Base-by-base conservation (phyloP, 2,888 invertebrate genomes). In the Epirrhoe alternata region DNA sequence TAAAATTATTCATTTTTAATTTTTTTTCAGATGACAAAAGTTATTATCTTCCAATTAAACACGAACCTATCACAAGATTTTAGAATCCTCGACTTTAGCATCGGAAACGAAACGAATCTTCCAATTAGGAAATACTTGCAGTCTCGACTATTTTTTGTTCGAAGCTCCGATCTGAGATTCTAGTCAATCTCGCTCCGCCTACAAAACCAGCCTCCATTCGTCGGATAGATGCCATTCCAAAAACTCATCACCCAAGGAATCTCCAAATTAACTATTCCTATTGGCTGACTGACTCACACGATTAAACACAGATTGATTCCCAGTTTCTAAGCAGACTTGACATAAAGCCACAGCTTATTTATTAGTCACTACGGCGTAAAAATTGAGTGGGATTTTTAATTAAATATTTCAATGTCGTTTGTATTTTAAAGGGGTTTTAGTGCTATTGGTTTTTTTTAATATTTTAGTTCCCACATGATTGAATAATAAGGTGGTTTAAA, bases 241-340 rank as follows among this genome's bases (percentile, higher is more conserved):
- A 68, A 70, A 72, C 71, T 75, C 75, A 72, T 74, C 71, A 66
- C 66, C 66, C 50, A 51, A 62, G 77, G 79, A 81, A 84, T 85
- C 68, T 77, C 16, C 65, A 68, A 71, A 75, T 72, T 72, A 80
- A 71, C 79, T 78, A 76, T 77, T 77, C 73, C 77, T 74, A 83
- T 85, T 84, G 84, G 84, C 64, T 66, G 71, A 45, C 61, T 73
- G 62, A 67, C 17, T 59, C 47, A 75, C 72, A 70, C 57, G 16
- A 42, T 54, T 59, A 49, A 17, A 58, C 16, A 61, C 38, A 52
- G 42, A 17, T 50, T 54, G 49, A 33, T 30, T n/a, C 4, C 7
- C 10, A 62, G 56, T 50, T 51, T 24, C 47, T 54, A 49, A 24
- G 17, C 3, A 0, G 1, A 35, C 50, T 65, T 52, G 42, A 42